Evolutionary conservation across 23 tunicate genomes (phyloP).

Genomic region (Corella eumyota): DNA sequence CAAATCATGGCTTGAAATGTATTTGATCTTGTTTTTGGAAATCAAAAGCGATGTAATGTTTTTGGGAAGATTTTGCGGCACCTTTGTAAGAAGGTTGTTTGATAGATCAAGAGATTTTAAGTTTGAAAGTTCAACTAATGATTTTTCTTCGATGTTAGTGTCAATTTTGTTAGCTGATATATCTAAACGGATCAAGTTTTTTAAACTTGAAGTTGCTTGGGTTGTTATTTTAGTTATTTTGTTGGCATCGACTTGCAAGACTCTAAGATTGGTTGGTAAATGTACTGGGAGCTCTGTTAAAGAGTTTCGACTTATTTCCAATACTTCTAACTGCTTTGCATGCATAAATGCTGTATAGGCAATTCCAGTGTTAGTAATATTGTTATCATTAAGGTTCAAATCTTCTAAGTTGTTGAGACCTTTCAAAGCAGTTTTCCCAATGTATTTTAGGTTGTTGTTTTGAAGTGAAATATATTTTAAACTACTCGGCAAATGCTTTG

Average conservation of each 20-base stretch:
- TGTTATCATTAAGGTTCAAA: conserved; percentile 48
- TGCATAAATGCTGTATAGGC: conserved; percentile 13
- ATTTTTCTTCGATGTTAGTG: background rate
- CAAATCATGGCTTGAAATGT: background rate
- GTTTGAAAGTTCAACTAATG: conserved; percentile 1
- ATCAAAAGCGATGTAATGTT: conserved; percentile 1
- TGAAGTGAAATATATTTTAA: conserved; percentile 15
- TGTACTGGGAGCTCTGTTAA: conserved; percentile 11
- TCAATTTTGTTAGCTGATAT: conserved; percentile 19
- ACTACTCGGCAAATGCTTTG: conserved; percentile 34
- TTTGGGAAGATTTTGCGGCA: conserved; percentile 11
- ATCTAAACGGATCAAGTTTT: conserved; percentile 6
- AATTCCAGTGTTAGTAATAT: conserved; percentile 56
- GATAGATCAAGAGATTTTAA: conserved; percentile 9
- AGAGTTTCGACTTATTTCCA: conserved; percentile 10
- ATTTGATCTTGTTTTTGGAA: conserved; percentile 12
- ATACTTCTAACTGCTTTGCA: background rate
- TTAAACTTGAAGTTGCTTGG: conserved; percentile 1
- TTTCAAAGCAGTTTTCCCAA: conserved; percentile 15
- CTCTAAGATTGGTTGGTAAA: conserved; percentile 5
- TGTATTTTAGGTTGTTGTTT: conserved; percentile 29
- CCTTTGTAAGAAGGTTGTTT: background rate
- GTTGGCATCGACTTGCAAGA: conserved; percentile 12
- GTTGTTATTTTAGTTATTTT: background rate
- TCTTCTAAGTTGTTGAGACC: conserved; percentile 23